These are phyloP conservation scores for Cirrhinus molitorella DNA, from an alignment of 2,797 vertebrate genomes.

Conservation along the genomic window DNA sequence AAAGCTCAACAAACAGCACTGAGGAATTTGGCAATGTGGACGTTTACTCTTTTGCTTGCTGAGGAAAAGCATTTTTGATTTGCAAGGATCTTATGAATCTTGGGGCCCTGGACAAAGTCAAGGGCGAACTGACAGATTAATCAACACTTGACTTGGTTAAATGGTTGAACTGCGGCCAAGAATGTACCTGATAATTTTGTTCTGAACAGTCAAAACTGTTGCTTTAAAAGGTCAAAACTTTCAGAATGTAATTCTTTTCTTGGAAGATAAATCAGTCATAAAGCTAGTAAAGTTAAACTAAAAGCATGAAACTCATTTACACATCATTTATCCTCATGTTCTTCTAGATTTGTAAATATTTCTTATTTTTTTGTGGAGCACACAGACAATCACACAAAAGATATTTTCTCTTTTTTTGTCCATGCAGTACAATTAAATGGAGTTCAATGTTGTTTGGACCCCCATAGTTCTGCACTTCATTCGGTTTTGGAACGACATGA, in stretches of 20 bases:
- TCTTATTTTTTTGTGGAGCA: neutral
- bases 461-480: neutral
- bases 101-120: constrained; percentile 26
- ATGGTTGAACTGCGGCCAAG: constrained; percentile 34
- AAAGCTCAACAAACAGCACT: constrained; percentile 74
- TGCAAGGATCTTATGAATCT: constrained; percentile 39
- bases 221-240: constrained; percentile 28
- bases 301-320: neutral
- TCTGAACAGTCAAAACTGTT: constrained; percentile 6
- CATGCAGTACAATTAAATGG: neutral
- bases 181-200: constrained; percentile 16
- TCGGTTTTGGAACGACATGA: neutral
- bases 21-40: constrained; percentile 76
- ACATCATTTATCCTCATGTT: neutral
- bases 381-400: neutral
- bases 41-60: constrained; percentile 65
- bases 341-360: neutral
- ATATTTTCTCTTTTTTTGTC: neutral
- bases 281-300: neutral
- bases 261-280: neutral
- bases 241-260: neutral
- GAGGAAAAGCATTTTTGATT: constrained; percentile 56
- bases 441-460: neutral
- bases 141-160: constrained; percentile 45
- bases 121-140: constrained; percentile 24